phyloP scores from a whole-genome alignment of 2,888 invertebrate genomes.

The Carabus problematicus region DNA sequence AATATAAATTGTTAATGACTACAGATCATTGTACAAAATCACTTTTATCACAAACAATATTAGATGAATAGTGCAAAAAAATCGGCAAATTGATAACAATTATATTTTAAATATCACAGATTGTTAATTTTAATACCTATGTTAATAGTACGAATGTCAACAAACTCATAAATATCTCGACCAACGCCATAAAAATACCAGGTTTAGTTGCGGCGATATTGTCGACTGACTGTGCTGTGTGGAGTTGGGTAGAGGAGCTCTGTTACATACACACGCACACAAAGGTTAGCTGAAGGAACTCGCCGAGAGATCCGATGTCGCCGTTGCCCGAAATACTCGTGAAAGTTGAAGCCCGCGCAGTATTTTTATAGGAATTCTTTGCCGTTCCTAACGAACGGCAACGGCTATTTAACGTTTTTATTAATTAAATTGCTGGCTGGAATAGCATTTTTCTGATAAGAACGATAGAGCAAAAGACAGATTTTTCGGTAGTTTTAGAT shows the following conservation, averaged over 20 bases:
- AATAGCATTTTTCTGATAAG: no score
- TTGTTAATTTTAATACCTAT: slow-evolving; percentile 16
- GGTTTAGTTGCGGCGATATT: slow-evolving; percentile 4
- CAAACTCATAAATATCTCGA: slow-evolving; percentile 16
- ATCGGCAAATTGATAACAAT: slow-evolving; percentile 11
- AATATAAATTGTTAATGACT: no score
- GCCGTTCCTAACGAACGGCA: no score
- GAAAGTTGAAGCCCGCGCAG: no score
- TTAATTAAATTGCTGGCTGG: no score
- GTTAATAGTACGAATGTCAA: slow-evolving; percentile 18
- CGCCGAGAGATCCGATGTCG: no score
- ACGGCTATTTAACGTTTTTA: no score
- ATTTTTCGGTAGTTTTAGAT: no score
- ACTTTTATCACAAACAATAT: not conserved
- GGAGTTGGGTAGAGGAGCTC: not conserved
- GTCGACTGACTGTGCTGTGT: not conserved
- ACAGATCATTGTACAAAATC: not conserved
- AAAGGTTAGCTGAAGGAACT: not conserved
- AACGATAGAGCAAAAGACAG: no score
- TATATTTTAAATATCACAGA: slow-evolving; percentile 13
- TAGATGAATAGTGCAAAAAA: not conserved
- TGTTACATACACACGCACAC: not conserved
- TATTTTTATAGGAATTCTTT: no score
- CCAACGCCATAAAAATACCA: slow-evolving; percentile 17
- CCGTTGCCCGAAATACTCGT: no score